phyloP scores from a whole-genome alignment of 2,113 vertebrate genomes.

The Morone chrysops region DNA sequence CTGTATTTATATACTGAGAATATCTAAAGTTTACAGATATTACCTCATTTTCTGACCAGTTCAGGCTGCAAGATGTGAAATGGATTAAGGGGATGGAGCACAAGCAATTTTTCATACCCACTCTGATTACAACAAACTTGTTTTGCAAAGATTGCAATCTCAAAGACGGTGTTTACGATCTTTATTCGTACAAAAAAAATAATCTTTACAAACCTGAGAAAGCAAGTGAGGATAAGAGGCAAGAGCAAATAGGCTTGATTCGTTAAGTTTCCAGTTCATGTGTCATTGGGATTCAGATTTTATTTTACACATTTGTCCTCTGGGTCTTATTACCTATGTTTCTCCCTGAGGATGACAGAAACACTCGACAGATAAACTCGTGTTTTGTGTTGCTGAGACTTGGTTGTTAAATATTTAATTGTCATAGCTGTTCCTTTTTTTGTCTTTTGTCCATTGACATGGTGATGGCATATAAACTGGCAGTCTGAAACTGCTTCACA shows the following conservation, averaged over 20 bases:
- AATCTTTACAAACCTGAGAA: neutral
- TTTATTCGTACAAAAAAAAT: neutral
- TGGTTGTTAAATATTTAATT: slow-evolving; percentile 54
- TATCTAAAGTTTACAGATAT: neutral
- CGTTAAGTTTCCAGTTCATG: neutral
- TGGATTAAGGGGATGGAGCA: neutral
- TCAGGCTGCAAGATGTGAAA: neutral
- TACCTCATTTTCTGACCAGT: neutral
- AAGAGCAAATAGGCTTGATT: neutral
- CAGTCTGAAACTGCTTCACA: slow-evolving; percentile 22
- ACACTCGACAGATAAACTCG: slow-evolving; percentile 10
- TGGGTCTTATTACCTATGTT: slow-evolving; percentile 36
- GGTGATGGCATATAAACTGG: slow-evolving; percentile 21
- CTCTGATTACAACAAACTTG: neutral
- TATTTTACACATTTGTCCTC: slow-evolving; percentile 10
- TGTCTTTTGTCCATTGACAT: slow-evolving; percentile 38
- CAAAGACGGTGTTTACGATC: neutral
- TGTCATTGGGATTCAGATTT: neutral
- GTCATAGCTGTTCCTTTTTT: slow-evolving; percentile 26
- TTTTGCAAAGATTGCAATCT: slow-evolving; percentile 6
- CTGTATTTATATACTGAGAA: neutral
- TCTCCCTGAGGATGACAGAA: slow-evolving; percentile 6
- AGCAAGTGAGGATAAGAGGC: neutral
- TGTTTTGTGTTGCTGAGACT: slow-evolving; percentile 23
- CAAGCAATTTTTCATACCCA: neutral